These are phyloP conservation scores for Meteorus colon DNA, from an alignment of 2,888 invertebrate species.

Conservation along the genomic window DNA sequence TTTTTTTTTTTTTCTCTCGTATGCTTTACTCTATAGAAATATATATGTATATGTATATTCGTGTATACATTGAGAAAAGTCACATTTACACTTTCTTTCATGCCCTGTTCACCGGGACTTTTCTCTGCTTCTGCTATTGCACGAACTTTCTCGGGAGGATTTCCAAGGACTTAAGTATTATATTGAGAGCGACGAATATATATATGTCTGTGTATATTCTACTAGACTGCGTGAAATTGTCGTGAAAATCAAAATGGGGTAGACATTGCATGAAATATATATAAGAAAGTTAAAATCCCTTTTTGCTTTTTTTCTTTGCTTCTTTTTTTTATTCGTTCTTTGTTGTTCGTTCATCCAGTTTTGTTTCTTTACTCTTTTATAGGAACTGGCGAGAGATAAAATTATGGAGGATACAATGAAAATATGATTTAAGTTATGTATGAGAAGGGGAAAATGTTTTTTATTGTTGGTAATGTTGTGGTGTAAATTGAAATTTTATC, in stretches of 20 bases:
- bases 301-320: not conserved
- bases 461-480: no score
- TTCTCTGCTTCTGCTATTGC: conserved; percentile 19
- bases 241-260: conserved; percentile 30
- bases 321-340: not conserved
- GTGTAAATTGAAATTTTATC: no score
- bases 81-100: conserved; percentile 4
- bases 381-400: no score
- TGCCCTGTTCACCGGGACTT: not conserved
- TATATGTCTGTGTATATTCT: not conserved
- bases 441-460: no score
- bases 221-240: conserved; percentile 15
- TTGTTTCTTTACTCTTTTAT: no score
- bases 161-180: conserved; percentile 23
- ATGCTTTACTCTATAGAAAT: not conserved
- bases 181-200: conserved; percentile 21
- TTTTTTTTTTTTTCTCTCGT: conserved; percentile 22
- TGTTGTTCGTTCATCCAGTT: no score
- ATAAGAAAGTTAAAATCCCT: conserved; percentile 12
- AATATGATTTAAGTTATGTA: no score
- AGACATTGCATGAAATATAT: conserved; percentile 24
- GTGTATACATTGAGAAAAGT: no score
- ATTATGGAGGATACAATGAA: no score
- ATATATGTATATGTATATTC: no score
- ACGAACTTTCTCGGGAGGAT: conserved; percentile 14